phyloP scores from a whole-genome alignment of 2,888 invertebrate genomes.

The Nemotelus pantherinus region DNA sequence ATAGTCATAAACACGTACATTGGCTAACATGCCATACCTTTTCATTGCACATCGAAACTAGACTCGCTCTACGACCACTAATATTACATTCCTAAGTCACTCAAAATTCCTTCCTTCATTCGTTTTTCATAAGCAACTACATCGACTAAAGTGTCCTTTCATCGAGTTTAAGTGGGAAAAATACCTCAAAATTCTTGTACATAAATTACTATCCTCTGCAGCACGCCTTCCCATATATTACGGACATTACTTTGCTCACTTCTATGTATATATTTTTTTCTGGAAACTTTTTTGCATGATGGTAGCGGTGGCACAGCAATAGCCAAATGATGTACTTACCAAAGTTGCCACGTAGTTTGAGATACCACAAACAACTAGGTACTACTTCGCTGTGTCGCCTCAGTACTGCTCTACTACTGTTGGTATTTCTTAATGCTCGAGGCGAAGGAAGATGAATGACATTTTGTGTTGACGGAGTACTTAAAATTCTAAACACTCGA shows the following conservation, averaged over 20 bases:
- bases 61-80: no score
- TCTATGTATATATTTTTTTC: not conserved
- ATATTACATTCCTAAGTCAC: no score
- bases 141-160: constrained; percentile 13
- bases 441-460: constrained; percentile 42
- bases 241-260: not conserved
- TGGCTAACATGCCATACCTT: no score
- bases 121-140: not conserved
- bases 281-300: no score
- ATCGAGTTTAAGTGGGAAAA: constrained; percentile 6
- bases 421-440: not conserved
- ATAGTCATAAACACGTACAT: no score
- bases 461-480: constrained; percentile 42
- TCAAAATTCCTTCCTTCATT: not conserved
- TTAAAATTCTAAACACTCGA: constrained; percentile 44
- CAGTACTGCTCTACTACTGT: no score
- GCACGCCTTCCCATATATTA: constrained; percentile 6
- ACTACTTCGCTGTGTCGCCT: not conserved
- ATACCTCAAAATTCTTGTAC: constrained; percentile 29
- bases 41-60: no score
- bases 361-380: not conserved
- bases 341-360: not conserved
- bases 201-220: constrained; percentile 24
- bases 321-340: not conserved
- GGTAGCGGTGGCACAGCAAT: no score